Conservation (phyloP, 2,797 vertebrate genomes). For the Kryptolebias ocellatus region DNA sequence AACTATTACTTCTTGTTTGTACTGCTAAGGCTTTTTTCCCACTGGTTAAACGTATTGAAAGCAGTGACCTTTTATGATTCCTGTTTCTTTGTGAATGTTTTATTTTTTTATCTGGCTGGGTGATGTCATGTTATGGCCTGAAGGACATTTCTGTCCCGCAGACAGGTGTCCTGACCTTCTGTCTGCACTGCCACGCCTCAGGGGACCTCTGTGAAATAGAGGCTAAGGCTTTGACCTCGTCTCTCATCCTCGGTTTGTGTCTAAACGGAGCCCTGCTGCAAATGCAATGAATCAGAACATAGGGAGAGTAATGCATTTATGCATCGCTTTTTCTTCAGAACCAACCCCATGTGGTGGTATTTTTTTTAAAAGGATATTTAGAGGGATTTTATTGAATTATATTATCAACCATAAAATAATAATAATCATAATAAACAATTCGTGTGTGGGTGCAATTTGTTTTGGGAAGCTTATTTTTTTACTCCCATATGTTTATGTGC, state of each 20-base stretch:
- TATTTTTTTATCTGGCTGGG: constrained; percentile 16
- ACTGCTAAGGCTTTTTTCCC: neutral
- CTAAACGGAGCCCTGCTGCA: constrained; percentile 56
- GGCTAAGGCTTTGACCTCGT: constrained; percentile 74
- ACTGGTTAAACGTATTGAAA: constrained; percentile 25
- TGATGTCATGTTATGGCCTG: constrained; percentile 50
- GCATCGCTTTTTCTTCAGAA: constrained; percentile 14
- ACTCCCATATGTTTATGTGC: constrained; percentile 41
- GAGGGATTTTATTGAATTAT: constrained; percentile 4
- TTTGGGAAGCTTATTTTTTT: constrained; percentile 11
- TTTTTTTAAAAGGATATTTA: neutral
- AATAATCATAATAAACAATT: neutral
- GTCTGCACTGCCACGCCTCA: constrained; percentile 65
- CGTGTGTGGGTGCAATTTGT: constrained; percentile 5
- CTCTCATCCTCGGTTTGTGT: constrained; percentile 63
- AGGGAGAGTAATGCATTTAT: constrained; percentile 19
- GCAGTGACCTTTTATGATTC: constrained; percentile 37
- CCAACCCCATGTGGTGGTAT: neutral
- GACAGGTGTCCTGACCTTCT: constrained; percentile 78
- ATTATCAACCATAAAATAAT: constrained; percentile 7
- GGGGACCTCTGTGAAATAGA: constrained; percentile 70
- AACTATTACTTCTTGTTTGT: neutral
- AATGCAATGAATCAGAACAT: constrained; percentile 60
- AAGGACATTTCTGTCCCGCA: constrained; percentile 70
- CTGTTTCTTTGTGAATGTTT: constrained; percentile 17